Evolutionary conservation across 2,113 vertebrate species (phyloP), one percentile per base, ranked within the genome.

Genomic region (Hystrix cristata): DNA sequence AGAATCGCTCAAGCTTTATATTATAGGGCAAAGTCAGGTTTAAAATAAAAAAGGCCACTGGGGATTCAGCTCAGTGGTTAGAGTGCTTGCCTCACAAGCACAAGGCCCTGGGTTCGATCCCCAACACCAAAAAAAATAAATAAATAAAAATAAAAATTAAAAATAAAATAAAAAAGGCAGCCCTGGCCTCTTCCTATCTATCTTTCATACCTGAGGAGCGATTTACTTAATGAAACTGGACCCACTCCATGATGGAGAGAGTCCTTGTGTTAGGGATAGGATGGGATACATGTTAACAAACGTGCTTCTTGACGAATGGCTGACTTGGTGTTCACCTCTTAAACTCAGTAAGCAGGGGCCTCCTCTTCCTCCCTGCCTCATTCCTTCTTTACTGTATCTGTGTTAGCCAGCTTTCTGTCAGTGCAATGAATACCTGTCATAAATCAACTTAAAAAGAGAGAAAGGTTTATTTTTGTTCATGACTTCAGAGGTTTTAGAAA

Each of bases 201-300:
- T 96, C 57, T 8, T 23, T 87, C 38, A 21, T 43, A n/a, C 46
- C 57, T 6, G 1, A 9, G 83, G 14, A 85, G 34, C 84, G 46
- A 53, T 72, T 92, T 95, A 65, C 81, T 87, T 93, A 55, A 67
- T 79, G 85, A 91, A 69, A 71, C 93, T 57, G 92, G 76, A 72
- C n/a, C 38, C 0, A 23, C 59, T 46, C 53, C 71, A 10, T 0
- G 5, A 13, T 15, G 1, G 76, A 72, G 78, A 79, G 51, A 64
- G 85, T 59, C 93, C 51, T 82, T 6, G 55, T 38, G 38, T 38
- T 38, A 38, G 38, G 38, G 38, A 38, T 38, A 59, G 55, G 69
- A 64, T 27, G 1, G 51, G 25, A 18, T 0, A 0, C 27, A 8
- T 1, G 0, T 34, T 46, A 55, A n/a, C 31, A 25, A 23, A 59